phyloP scores from a whole-genome alignment of 92 coral and sea anemone genomes.

The Porites divaricata region DNA sequence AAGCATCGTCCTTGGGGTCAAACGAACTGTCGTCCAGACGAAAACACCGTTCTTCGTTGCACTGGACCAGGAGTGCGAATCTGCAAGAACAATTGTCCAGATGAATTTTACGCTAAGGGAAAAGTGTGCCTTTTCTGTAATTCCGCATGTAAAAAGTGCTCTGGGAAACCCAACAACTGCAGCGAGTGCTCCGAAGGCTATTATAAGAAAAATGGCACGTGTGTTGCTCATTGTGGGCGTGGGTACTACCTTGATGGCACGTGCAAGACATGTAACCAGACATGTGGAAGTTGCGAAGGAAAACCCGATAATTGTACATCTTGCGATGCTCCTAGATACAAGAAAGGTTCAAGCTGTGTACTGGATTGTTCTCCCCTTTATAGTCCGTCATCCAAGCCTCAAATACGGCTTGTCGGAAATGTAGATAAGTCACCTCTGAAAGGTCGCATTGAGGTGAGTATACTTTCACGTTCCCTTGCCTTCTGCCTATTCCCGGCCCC shows the following conservation, averaged over 20 bases:
- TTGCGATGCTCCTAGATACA: constrained; percentile 44
- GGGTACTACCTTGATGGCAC: constrained; percentile 42
- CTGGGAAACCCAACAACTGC: constrained; percentile 49
- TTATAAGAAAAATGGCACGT: constrained; percentile 50
- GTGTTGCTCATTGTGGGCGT: constrained; percentile 63
- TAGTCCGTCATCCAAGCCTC: constrained; percentile 54
- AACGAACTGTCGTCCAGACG: constrained; percentile 79
- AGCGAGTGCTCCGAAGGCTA: constrained; percentile 58
- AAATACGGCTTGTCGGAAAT: constrained; percentile 55
- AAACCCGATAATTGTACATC: constrained; percentile 51
- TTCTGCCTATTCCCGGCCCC: too few species aligned
- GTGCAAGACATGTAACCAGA: constrained; percentile 54
- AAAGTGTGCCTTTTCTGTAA: constrained; percentile 61
- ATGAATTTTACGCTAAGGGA: constrained; percentile 49
- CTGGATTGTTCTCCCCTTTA: constrained; percentile 36
- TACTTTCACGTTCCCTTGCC: too few species aligned
- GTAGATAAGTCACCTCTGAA: constrained; percentile 28
- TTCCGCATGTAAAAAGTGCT: constrained; percentile 59
- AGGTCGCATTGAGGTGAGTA: constrained; percentile 85
- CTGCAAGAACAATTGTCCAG: constrained; percentile 65
- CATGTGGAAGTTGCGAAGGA: constrained; percentile 64
- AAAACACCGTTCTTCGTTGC: constrained; percentile 82
- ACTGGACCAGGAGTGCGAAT: constrained; percentile 80
- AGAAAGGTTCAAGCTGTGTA: constrained; percentile 30
- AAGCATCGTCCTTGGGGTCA: constrained; percentile 80